phyloP scores from a whole-genome alignment of 2,888 invertebrate species.

The Gordius sp. region DNA sequence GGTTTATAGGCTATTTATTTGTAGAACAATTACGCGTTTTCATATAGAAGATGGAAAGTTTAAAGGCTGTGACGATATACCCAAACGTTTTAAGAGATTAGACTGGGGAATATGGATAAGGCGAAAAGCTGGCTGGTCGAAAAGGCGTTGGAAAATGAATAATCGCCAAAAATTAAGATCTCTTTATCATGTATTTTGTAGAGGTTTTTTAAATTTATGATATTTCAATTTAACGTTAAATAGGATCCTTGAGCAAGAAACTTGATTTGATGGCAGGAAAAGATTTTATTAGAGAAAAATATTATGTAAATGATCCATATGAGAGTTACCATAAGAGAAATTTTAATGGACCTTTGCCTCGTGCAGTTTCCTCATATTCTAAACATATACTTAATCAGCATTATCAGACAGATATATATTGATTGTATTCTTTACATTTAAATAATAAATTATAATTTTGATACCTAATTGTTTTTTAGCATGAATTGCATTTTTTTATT shows the following conservation, averaged over 20 bases:
- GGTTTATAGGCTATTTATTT: not conserved
- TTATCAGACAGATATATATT: slow-evolving; percentile 15
- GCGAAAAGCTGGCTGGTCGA: not conserved
- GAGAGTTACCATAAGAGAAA: slow-evolving; percentile 3
- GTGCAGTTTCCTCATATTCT: not conserved
- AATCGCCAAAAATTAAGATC: not conserved
- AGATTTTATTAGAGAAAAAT: slow-evolving; percentile 15
- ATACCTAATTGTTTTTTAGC: too few species aligned
- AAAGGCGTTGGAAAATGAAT: not conserved
- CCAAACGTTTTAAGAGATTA: not conserved
- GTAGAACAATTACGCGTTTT: not conserved
- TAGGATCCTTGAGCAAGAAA: not conserved
- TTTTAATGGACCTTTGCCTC: not conserved
- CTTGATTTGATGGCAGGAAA: slow-evolving; percentile 10
- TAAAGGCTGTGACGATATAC: not conserved
- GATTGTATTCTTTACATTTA: too few species aligned
- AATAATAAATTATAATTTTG: too few species aligned
- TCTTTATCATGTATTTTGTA: not conserved
- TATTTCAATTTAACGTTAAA: not conserved
- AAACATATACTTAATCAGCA: not conserved
- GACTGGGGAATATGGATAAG: not conserved
- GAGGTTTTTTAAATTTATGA: not conserved
- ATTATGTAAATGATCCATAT: slow-evolving; percentile 14
- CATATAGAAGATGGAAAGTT: slow-evolving; percentile 4
- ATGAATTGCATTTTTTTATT: too few species aligned